phyloP scores from a whole-genome alignment of 2,888 invertebrate genomes.

The Ferdinandea cuprea region DNA sequence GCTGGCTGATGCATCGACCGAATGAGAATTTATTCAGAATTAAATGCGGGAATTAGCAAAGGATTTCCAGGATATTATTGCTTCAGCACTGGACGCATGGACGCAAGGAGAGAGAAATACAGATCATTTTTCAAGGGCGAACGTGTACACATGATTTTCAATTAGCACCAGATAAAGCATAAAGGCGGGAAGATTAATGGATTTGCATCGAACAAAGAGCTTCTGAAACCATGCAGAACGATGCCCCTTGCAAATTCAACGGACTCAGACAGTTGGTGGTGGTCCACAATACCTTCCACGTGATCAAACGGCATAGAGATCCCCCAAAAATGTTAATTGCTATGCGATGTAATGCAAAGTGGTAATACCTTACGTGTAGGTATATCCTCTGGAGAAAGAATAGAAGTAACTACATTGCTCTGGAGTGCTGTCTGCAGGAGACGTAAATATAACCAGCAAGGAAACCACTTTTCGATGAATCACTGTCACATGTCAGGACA shows the following conservation, averaged over 20 bases:
- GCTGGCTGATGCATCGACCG: conserved; percentile 41
- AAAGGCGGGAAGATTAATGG: conserved; percentile 68
- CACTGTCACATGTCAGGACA: conserved; percentile 71
- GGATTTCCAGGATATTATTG: conserved; percentile 58
- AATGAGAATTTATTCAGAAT: conserved; percentile 65
- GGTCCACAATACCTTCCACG: conserved; percentile 1
- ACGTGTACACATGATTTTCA: conserved; percentile 66
- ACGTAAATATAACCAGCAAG: conserved; percentile 19
- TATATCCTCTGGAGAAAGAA: conserved; percentile 35
- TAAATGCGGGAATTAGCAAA: conserved; percentile 67
- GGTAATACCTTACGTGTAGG: conserved; percentile 8
- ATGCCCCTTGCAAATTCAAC: background rate
- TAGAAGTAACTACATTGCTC: background rate
- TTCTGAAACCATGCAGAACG: conserved; percentile 46
- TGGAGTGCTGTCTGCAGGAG: conserved; percentile 5
- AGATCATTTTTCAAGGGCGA: conserved; percentile 62
- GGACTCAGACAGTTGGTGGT: no score
- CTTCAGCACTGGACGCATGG: background rate
- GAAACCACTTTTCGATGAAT: conserved; percentile 66
- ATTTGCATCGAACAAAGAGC: conserved; percentile 58
- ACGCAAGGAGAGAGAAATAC: background rate
- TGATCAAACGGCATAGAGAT: conserved; percentile 61
- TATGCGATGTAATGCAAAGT: conserved; percentile 63
- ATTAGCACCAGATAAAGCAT: conserved; percentile 70
- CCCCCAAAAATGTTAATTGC: conserved; percentile 59